These are phyloP conservation scores for Platichthys stellatus DNA, from an alignment of 2,113 vertebrate species.

Conservation along the genomic window DNA sequence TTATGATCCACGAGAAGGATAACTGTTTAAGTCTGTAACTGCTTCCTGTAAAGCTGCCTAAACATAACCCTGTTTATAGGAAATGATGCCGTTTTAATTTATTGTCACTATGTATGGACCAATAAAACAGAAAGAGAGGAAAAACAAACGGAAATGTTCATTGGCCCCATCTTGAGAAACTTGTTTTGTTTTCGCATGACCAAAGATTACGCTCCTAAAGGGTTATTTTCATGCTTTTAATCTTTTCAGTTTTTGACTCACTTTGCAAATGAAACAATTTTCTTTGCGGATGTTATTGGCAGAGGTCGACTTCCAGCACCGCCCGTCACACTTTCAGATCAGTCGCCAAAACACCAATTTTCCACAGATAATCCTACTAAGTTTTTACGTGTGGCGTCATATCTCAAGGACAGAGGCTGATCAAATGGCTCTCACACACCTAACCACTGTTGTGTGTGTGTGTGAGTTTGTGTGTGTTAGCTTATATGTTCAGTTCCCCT, in stretches of 20 bases:
- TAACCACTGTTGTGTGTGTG: not conserved
- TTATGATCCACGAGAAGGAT: conserved; percentile 21
- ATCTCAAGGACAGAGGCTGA: not conserved
- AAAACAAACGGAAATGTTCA: not conserved
- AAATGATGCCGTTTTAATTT: not conserved
- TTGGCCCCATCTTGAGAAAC: not conserved
- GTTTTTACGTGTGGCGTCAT: not conserved
- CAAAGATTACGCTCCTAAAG: too few relatives aligned
- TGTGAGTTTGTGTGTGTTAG: not conserved
- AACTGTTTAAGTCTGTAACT: not conserved
- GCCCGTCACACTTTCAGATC: not conserved
- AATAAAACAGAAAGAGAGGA: conserved; percentile 12
- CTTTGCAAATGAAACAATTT: too few relatives aligned
- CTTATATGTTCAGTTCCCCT: not conserved
- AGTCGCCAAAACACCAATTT: not conserved
- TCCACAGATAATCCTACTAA: not conserved
- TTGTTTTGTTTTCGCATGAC: not conserved
- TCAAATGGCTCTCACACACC: not conserved
- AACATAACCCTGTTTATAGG: not conserved
- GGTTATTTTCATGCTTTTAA: too few relatives aligned
- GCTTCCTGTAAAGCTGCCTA: conserved; percentile 22
- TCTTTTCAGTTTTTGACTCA: too few relatives aligned
- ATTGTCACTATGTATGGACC: not conserved
- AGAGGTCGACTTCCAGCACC: not conserved
- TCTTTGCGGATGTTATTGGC: too few relatives aligned